Evolutionary conservation across 2,113 vertebrate genomes (phyloP), one percentile per base, ranked within the genome.

Genomic region (Vulpes ferrilata): DNA sequence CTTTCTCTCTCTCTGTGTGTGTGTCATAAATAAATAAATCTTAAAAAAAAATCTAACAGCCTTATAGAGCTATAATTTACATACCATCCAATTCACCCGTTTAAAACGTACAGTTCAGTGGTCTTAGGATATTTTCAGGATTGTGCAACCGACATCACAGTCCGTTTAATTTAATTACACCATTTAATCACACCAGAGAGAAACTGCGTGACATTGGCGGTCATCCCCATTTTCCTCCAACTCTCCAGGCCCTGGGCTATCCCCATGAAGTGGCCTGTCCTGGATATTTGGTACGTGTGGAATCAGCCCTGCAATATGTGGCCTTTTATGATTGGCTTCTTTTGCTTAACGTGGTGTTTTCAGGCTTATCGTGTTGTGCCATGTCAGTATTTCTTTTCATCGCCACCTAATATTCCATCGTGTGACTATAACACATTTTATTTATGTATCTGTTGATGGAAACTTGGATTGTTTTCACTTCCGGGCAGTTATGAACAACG

Each of bases 341-440:
- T 93, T 83, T 22, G 38, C 62, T 84, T 86, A 74, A 38, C 27
- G 10, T n/a, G 15, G 35, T 81, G 5, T 96, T 92, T 79, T 90
- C 51, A 74, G 13, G 30, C 59, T 65, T 93, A 38, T 80, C 67
- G 16, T 89, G n/a, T 57, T 60, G 7, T 8, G 30, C 43, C 80
- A 35, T 10, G 1, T 43, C 51, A 78, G 11, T n/a, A 83, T 96
- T 97, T 83, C n/a, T 74, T 93, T 83, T 86, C 27, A 55, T 62
- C 76, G 19, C 25, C 60, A 80, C 43, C 7, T 89, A 81, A 38
- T 93, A 82, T 57, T 62, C 27, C 35, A 25, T n/a, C 67, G 38
- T 88, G 38, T 90, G 10, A 25, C 35, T 78, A 22, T 71, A 35
- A 73, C 10, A 51, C 16, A 32, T 48, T 88, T 76, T 71, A 43